phyloP scores from a whole-genome alignment of 2,797 vertebrate species.

The Hylomyscus alleni region DNA sequence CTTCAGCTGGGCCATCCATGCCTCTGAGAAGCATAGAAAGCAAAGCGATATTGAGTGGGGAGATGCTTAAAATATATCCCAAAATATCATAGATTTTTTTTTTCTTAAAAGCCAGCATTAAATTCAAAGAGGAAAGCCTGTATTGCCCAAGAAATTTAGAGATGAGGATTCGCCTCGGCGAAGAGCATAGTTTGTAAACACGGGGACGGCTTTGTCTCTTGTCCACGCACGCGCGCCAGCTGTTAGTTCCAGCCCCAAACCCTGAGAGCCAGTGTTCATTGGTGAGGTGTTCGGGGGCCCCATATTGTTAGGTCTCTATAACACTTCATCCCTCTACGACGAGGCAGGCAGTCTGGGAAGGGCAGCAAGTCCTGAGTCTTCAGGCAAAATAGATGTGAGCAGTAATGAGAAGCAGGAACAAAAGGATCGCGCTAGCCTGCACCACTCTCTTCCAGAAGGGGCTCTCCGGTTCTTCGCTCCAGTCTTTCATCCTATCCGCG shows the following conservation, averaged over 20 bases:
- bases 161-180: neutral
- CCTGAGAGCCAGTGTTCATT: fast-evolving
- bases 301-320: neutral
- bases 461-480: slow-evolving; percentile 54
- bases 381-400: slow-evolving; percentile 88
- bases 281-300: neutral
- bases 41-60: neutral
- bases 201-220: neutral
- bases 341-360: neutral
- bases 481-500: neutral
- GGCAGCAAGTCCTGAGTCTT: neutral
- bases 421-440: slow-evolving; percentile 80
- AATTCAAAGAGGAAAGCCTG: slow-evolving; percentile 56
- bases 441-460: slow-evolving; percentile 87
- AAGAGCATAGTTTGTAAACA: neutral
- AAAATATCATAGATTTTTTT: slow-evolving; percentile 13
- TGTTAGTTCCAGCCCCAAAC: neutral
- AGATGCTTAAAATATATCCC: neutral
- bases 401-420: slow-evolving; percentile 84
- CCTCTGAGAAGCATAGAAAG: neutral
- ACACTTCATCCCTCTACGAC: neutral
- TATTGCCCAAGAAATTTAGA: slow-evolving; percentile 31
- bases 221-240: neutral
- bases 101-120: slow-evolving; percentile 33
- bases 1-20: neutral